A percentile compares a stretch with the other conserved stretches of the same genome.
These are phyloP conservation scores for Myripristis murdjan DNA, from an alignment of 2,797 vertebrate genomes.

Conservation along the genomic window DNA sequence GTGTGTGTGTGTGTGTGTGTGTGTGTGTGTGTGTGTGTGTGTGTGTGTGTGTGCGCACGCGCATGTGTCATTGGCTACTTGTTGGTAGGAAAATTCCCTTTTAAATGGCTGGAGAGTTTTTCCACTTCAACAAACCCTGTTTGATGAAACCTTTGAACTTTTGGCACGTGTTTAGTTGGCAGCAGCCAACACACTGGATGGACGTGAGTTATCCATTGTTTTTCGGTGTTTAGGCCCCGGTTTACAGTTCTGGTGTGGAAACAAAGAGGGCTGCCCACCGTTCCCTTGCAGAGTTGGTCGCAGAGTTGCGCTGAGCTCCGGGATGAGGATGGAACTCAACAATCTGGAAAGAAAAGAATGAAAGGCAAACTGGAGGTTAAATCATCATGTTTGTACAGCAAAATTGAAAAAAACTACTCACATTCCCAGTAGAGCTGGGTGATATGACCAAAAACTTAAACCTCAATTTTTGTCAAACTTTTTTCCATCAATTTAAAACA, in stretches of 20 bases:
- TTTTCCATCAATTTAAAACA: no score
- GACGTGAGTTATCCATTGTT: conserved; percentile 66
- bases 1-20: conserved; percentile 55
- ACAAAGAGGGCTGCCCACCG: conserved; percentile 50
- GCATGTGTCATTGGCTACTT: conserved; percentile 56
- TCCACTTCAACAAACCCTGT: conserved; percentile 44
- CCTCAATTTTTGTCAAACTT: no score
- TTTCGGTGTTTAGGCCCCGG: conserved; percentile 60
- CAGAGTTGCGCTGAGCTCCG: conserved; percentile 28
- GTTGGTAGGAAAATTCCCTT: conserved; percentile 62
- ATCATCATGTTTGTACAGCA: neutral
- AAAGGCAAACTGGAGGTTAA: conserved; percentile 24
- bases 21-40: neutral
- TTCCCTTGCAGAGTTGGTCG: conserved; percentile 21
- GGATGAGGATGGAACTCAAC: conserved; percentile 62
- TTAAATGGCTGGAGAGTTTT: conserved; percentile 53
- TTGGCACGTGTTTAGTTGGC: conserved; percentile 85
- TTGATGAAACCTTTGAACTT: conserved; percentile 56
- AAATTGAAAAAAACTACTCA: no score
- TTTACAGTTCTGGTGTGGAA: conserved; percentile 62
- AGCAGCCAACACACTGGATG: conserved; percentile 74
- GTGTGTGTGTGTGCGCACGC: neutral
- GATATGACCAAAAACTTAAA: no score
- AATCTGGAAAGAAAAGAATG: conserved; percentile 71
- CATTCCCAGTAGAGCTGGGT: no score